Percentiles rank a stretch among this genome's conserved stretches.
phyloP scores from a whole-genome alignment of 2,113 vertebrate species.

The Boleophthalmus pectinirostris region DNA sequence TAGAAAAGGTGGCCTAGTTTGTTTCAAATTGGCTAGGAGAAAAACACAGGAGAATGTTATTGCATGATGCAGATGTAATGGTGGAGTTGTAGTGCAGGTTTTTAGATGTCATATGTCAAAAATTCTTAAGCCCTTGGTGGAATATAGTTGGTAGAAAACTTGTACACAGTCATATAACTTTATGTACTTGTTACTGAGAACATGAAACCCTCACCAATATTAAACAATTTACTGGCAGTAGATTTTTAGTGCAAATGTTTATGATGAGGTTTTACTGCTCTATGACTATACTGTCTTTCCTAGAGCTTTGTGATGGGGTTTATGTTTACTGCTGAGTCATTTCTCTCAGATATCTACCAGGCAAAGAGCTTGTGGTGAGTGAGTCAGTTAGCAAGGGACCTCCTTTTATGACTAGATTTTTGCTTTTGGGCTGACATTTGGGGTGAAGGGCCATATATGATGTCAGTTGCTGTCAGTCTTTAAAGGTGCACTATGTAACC shows the following conservation, averaged over 20 bases:
- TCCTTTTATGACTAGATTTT: neutral
- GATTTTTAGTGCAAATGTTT: too few species aligned
- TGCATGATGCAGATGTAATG: neutral
- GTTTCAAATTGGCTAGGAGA: neutral
- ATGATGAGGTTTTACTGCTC: too few species aligned
- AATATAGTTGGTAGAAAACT: neutral
- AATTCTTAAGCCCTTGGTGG: neutral
- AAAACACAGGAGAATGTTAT: neutral
- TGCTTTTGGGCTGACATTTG: neutral
- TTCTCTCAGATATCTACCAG: neutral
- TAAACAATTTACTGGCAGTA: too few species aligned
- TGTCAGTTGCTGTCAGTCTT: neutral
- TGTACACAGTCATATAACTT: neutral
- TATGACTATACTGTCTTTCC: neutral
- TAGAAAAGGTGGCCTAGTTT: neutral
- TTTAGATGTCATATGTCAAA: neutral
- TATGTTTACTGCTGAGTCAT: neutral
- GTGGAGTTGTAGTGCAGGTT: neutral
- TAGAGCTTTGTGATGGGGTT: neutral
- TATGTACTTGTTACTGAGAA: too few species aligned
- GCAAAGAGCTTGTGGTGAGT: neutral
- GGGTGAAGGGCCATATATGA: neutral
- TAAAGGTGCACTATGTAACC: too few species aligned
- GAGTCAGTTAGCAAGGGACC: neutral
- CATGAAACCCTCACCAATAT: too few species aligned